Base-by-base conservation (phyloP, 2,888 invertebrate genomes). In the Diplazon laetatorius region DNA sequence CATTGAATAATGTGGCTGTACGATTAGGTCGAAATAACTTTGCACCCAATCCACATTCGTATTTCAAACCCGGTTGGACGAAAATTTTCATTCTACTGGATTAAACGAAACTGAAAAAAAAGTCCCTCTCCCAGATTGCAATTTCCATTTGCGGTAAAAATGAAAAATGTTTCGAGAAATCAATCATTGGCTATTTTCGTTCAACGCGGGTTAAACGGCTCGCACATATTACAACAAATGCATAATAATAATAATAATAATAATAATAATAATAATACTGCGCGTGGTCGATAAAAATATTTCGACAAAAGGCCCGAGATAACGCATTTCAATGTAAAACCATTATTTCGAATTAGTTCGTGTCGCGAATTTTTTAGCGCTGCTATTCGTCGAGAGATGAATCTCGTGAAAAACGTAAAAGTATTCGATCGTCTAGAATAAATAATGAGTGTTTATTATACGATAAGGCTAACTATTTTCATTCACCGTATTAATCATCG, bases 391-490 rank as follows among this genome's bases (percentile, higher is more conserved):
- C n/a, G 12, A 52, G 25, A 18, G 20, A 50, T 42, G 16, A 59
- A 39, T 59, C 50, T 65, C 4, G 50, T n/a, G n/a, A n/a, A n/a
- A n/a, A 66, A 76, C 46, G 70, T 65, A 52, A 59, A 18, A 48
- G 50, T 52, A 59, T 52, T 42, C 14, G 70, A 46, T 48, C 42
- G n/a, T 70, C 66, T 35, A 70, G 70, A 68, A 62, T 60, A 55
- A n/a, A 74, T 71, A 55, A 42, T 75, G 66, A 74, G 66, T 77
- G 71, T 80, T 63, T 75, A 66, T 78, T 68, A n/a, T n/a, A 68
- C 39, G 18, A 66, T 78, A 78, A 78, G 78, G 71, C 71, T 78
- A n/a, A 68, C 77, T 73, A 68, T 73, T 77, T 52, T 75, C 80
- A 76, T 78, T 30, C 75, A 78, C 44, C 48, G 48, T 75, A 75